phyloP scores from a whole-genome alignment of 1,140 invertebrate species.

The Bursaphelenchus mucronatus region DNA sequence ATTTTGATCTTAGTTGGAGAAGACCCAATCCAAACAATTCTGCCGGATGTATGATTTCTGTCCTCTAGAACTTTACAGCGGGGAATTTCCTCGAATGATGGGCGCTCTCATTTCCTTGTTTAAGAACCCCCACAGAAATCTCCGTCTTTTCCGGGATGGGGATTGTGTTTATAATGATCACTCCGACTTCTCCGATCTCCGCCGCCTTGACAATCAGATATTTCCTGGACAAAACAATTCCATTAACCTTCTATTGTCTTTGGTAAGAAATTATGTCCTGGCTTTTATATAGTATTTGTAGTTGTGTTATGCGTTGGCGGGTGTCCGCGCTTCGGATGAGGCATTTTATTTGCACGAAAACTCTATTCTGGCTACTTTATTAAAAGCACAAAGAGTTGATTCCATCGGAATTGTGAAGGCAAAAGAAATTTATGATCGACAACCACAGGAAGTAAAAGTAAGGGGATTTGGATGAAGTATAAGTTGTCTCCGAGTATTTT shows the following conservation, averaged over 20 bases:
- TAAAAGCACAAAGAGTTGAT: slow-evolving; percentile 44
- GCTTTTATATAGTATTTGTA: slow-evolving; percentile 21
- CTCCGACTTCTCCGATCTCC: slow-evolving; percentile 35
- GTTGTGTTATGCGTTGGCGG: slow-evolving; percentile 47
- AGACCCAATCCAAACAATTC: slow-evolving; percentile 44
- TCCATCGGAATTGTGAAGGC: slow-evolving; percentile 52
- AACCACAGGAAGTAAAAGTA: slow-evolving; percentile 41
- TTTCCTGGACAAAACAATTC: slow-evolving; percentile 25
- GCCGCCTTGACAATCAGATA: slow-evolving; percentile 10
- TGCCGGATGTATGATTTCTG: slow-evolving; percentile 59
- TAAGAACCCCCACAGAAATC: slow-evolving; percentile 52
- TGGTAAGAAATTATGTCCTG: neutral
- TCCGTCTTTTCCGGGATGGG: slow-evolving; percentile 56
- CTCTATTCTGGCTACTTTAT: slow-evolving; percentile 32
- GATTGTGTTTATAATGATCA: slow-evolving; percentile 46
- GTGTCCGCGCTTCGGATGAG: slow-evolving; percentile 34
- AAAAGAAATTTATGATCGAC: slow-evolving; percentile 39
- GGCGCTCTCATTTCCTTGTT: slow-evolving; percentile 46
- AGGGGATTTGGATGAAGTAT: slow-evolving; percentile 1
- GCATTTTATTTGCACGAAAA: slow-evolving; percentile 35
- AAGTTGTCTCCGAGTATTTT: slow-evolving; percentile 20
- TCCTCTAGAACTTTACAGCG: slow-evolving; percentile 55
- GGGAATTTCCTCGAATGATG: slow-evolving; percentile 46
- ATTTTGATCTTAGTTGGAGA: slow-evolving; percentile 50
- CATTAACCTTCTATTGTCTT: slow-evolving; percentile 6